Conservation (phyloP, 2,888 invertebrate genomes). For the Doris montereyensis region DNA sequence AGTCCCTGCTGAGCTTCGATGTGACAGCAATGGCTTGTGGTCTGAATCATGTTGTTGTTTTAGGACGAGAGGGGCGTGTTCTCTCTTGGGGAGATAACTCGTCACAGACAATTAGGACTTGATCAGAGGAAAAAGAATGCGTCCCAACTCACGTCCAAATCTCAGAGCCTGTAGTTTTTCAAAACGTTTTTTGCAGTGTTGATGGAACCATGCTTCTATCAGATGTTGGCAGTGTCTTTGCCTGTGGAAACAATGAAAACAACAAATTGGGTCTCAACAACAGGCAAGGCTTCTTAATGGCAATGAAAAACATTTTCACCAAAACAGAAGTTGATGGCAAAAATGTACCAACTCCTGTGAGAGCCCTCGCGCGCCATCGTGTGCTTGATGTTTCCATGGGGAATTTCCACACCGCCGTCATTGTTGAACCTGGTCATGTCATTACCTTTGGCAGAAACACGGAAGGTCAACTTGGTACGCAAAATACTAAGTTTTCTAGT, state of each 20-base stretch:
- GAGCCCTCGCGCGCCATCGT: conserved; percentile 75
- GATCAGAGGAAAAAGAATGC: conserved; percentile 75
- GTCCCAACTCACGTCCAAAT: conserved; percentile 74
- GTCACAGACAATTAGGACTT: conserved; percentile 78
- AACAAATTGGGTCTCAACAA: conserved; percentile 80
- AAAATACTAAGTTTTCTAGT: conserved; percentile 70
- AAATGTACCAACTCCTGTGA: conserved; percentile 73
- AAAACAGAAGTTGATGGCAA: conserved; percentile 74
- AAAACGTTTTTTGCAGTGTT: conserved; percentile 77
- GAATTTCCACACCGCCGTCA: conserved; percentile 77
- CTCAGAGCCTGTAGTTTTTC: conserved; percentile 75
- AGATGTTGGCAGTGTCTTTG: conserved; percentile 77
- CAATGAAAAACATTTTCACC: conserved; percentile 74
- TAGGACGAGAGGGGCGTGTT: conserved; percentile 78
- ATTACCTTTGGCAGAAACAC: conserved; percentile 80
- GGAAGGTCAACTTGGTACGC: conserved; percentile 79
- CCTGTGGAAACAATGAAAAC: conserved; percentile 79
- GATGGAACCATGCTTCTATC: conserved; percentile 79
- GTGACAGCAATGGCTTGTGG: conserved; percentile 79
- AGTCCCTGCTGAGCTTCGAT: conserved; percentile 76
- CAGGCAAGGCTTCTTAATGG: conserved; percentile 74
- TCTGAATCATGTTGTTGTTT: conserved; percentile 78
- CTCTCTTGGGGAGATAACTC: conserved; percentile 80
- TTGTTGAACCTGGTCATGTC: conserved; percentile 79
- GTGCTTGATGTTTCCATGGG: conserved; percentile 79